Conservation (phyloP, 2,113 vertebrate species). For the Bufo gargarizans region DNA sequence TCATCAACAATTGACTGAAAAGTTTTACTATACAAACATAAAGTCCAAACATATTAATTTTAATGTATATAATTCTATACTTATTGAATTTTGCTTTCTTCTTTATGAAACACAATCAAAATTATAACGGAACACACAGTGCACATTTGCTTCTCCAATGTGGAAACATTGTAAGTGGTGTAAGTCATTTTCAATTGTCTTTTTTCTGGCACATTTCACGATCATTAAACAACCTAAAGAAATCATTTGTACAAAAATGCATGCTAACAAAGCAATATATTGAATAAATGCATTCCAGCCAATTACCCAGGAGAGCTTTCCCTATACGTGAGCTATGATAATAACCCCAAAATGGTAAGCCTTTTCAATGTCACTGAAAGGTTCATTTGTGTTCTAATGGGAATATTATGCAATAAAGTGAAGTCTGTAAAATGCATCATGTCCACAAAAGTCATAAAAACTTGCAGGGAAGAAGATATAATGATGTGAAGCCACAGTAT, state of each 20-base stretch:
- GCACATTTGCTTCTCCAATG: slow-evolving; percentile 1
- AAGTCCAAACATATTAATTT: too few species aligned
- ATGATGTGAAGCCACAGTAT: slow-evolving; percentile 1
- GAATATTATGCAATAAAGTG: slow-evolving; percentile 42
- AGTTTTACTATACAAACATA: too few species aligned
- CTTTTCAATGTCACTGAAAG: slow-evolving; percentile 40
- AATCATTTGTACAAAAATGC: slow-evolving; percentile 48
- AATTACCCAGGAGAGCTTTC: slow-evolving; percentile 39
- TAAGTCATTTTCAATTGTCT: slow-evolving; percentile 22
- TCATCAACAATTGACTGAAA: too few species aligned
- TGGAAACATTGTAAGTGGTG: not conserved
- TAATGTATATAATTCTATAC: too few species aligned
- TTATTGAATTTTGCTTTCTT: not conserved
- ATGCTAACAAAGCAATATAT: slow-evolving; percentile 47
- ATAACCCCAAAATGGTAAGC: slow-evolving; percentile 30
- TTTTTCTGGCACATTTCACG: slow-evolving; percentile 28
- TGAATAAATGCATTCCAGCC: slow-evolving; percentile 40
- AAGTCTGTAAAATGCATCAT: slow-evolving; percentile 34
- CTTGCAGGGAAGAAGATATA: slow-evolving; percentile 27
- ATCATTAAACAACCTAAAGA: slow-evolving; percentile 42
- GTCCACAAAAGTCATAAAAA: slow-evolving; percentile 48
- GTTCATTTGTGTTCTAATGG: slow-evolving; percentile 49
- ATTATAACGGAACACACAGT: not conserved
- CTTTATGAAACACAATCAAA: not conserved
- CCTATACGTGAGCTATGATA: slow-evolving; percentile 41